phyloP scores from a whole-genome alignment of 53 echinoderm and acorn worm genomes.

The Patiria pectinifera region DNA sequence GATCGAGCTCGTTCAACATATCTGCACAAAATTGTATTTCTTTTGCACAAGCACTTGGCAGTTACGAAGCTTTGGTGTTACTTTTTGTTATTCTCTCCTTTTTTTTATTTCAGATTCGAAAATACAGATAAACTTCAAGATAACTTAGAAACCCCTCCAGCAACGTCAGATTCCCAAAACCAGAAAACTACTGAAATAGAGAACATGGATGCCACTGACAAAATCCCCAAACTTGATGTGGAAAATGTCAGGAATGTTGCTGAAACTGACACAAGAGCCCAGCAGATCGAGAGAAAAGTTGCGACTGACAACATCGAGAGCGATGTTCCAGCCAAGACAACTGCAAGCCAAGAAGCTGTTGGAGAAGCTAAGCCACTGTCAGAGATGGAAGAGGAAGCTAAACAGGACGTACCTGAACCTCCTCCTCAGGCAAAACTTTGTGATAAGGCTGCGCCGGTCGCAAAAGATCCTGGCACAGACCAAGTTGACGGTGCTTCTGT shows the following conservation, averaged over 20 bases:
- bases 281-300: conserved; percentile 7
- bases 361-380: background rate
- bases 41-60: background rate
- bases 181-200: background rate
- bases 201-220: background rate
- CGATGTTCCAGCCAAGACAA: background rate
- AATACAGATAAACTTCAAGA: background rate
- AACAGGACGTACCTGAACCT: background rate
- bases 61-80: background rate
- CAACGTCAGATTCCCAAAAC: background rate
- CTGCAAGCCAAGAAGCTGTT: background rate
- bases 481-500: conserved; percentile 28
- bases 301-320: background rate
- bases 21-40: no score
- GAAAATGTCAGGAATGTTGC: background rate
- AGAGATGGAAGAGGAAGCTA: background rate
- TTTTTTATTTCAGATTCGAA: background rate
- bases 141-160: background rate
- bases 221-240: background rate
- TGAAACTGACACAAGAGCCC: background rate
- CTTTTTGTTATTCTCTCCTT: background rate
- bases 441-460: background rate
- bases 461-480: conserved; percentile 26
- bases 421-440: background rate
- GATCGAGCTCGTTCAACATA: no score